Evolutionary conservation across 2,113 vertebrate genomes (phyloP).

Genomic region (Helogale parvula): DNA sequence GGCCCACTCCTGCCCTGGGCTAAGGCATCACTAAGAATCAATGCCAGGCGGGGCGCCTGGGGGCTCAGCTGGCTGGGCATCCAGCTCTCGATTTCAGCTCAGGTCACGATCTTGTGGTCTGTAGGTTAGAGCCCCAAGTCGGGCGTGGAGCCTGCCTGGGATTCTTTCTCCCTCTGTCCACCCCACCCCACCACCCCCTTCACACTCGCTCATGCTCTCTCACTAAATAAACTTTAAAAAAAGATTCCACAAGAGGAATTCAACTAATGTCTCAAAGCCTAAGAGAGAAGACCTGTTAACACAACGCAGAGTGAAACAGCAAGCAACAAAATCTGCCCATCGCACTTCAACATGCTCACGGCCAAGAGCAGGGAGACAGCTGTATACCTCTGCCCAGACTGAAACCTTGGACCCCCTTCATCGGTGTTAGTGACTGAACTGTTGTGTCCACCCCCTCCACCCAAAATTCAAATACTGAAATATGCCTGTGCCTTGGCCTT

Average conservation of each 20-base stretch:
- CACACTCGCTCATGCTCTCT: too few species aligned
- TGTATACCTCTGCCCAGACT: neutral
- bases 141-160: too few species aligned
- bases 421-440: neutral
- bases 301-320: neutral
- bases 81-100: too few species aligned
- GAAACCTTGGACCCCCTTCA: neutral
- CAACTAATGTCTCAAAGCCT: too few species aligned
- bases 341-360: accelerated
- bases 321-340: neutral
- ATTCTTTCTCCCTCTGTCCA: too few species aligned
- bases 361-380: neutral
- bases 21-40: too few species aligned
- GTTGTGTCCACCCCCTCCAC: neutral
- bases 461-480: neutral
- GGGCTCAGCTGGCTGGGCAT: too few species aligned
- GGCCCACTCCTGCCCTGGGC: neutral
- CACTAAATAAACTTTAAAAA: too few species aligned
- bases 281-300: neutral
- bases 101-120: too few species aligned
- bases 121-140: too few species aligned
- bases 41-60: too few species aligned
- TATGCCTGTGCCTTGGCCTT: neutral
- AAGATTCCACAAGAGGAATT: neutral
- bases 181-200: too few species aligned